Evolutionary conservation across 2,113 vertebrate genomes (phyloP).

Genomic region (Archocentrus centrarchus): DNA sequence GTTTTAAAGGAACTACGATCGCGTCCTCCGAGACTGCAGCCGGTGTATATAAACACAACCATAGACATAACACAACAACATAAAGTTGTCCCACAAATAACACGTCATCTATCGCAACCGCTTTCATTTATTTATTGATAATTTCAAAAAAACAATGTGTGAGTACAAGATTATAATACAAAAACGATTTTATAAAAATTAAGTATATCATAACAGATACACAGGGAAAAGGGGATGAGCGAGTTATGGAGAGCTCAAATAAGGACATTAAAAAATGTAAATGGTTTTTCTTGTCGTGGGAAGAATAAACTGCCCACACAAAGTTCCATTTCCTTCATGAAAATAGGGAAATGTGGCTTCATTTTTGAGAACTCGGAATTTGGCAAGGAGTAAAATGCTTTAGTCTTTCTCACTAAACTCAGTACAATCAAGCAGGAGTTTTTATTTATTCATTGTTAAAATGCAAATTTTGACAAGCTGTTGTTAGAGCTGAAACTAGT

Average conservation of each 20-base stretch:
- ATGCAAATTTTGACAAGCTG: neutral
- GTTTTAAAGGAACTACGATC: neutral
- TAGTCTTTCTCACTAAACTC: neutral
- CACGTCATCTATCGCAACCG: slow-evolving; percentile 54
- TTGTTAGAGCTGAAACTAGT: neutral
- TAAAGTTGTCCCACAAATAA: slow-evolving; percentile 62
- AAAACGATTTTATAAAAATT: neutral
- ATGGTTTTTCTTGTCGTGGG: neutral
- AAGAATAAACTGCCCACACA: neutral
- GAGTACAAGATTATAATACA: neutral
- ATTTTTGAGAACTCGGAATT: neutral
- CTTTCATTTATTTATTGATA: neutral
- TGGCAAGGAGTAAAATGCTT: neutral
- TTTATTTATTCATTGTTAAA: neutral
- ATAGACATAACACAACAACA: neutral
- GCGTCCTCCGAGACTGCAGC: neutral
- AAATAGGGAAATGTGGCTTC: neutral
- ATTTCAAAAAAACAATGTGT: neutral
- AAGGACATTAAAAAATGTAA: neutral
- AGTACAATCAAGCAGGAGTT: neutral
- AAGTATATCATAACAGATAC: neutral
- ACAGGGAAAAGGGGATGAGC: neutral
- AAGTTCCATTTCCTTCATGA: neutral
- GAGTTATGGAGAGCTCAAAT: neutral
- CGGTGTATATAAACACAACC: slow-evolving; percentile 10